phyloP scores from a whole-genome alignment of 2,888 invertebrate genomes.

The Busseola fusca region DNA sequence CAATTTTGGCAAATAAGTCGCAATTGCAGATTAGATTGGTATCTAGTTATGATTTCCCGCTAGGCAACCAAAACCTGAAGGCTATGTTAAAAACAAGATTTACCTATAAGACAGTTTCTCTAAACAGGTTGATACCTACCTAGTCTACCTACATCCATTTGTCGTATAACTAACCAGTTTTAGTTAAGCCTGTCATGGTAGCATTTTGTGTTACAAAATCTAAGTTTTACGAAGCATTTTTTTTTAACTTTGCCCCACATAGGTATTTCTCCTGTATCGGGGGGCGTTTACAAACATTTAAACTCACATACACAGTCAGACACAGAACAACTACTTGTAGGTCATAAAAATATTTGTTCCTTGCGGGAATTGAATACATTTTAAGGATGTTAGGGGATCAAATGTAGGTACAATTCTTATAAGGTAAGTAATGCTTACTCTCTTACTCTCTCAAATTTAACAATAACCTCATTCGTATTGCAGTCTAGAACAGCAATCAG shows the following conservation, averaged over 20 bases:
- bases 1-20: no score
- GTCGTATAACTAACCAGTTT: not conserved
- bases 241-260: no score
- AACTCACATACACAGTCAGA: no score
- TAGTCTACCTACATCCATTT: not conserved
- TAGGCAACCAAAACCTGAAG: not conserved
- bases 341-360: no score
- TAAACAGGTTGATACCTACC: not conserved
- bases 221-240: not conserved
- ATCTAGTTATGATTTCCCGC: not conserved
- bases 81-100: not conserved
- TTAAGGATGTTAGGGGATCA: not conserved
- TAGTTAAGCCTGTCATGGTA: not conserved
- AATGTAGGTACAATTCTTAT: not conserved
- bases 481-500: slow-evolving; percentile 10
- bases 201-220: not conserved
- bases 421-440: not conserved
- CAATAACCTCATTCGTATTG: slow-evolving; percentile 9
- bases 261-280: no score
- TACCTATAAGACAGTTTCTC: not conserved
- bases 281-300: no score
- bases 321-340: no score
- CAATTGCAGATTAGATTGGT: not conserved
- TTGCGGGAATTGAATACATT: no score
- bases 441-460: no score